Evolutionary conservation across 2,888 invertebrate species (phyloP).

Genomic region (Choristoneura rosaceana): DNA sequence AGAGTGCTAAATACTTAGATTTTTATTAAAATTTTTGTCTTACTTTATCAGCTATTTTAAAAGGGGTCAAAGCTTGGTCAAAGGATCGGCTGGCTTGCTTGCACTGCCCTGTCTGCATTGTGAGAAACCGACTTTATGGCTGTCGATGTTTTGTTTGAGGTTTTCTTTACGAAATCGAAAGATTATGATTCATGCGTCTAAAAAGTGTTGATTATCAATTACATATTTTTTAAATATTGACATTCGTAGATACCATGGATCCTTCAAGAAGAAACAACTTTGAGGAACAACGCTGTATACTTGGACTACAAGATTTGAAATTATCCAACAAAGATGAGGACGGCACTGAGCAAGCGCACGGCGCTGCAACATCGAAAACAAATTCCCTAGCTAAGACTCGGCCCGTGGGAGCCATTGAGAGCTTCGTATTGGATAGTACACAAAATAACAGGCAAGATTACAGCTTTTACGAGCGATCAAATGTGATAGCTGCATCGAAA

Average conservation of each 20-base stretch:
- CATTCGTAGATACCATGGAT: slow-evolving; percentile 63
- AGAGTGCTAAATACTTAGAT: background rate
- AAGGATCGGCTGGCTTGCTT: background rate
- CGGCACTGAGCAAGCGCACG: slow-evolving; percentile 82
- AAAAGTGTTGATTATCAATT: slow-evolving; percentile 41
- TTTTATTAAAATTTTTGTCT: background rate
- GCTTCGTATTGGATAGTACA: slow-evolving; percentile 86
- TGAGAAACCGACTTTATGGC: slow-evolving; percentile 38
- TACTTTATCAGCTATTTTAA: background rate
- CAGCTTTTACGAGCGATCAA: slow-evolving; percentile 88
- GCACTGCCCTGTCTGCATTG: background rate
- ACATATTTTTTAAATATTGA: slow-evolving; percentile 18
- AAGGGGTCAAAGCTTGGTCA: background rate
- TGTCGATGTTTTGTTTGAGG: slow-evolving; percentile 55
- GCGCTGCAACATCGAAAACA: slow-evolving; percentile 70
- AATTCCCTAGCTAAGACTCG: slow-evolving; percentile 79
- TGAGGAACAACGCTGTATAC: slow-evolving; percentile 78
- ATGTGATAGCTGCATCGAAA: slow-evolving; percentile 91
- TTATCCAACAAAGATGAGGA: slow-evolving; percentile 80
- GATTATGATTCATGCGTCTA: slow-evolving; percentile 64
- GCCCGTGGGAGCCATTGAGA: slow-evolving; percentile 88
- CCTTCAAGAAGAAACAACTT: slow-evolving; percentile 73
- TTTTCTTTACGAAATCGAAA: slow-evolving; percentile 55
- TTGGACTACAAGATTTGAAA: slow-evolving; percentile 83
- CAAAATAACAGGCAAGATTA: slow-evolving; percentile 78